These are phyloP conservation scores for Drosophila sproati DNA, from an alignment of 1,140 invertebrate genomes.

Conservation along the genomic window DNA sequence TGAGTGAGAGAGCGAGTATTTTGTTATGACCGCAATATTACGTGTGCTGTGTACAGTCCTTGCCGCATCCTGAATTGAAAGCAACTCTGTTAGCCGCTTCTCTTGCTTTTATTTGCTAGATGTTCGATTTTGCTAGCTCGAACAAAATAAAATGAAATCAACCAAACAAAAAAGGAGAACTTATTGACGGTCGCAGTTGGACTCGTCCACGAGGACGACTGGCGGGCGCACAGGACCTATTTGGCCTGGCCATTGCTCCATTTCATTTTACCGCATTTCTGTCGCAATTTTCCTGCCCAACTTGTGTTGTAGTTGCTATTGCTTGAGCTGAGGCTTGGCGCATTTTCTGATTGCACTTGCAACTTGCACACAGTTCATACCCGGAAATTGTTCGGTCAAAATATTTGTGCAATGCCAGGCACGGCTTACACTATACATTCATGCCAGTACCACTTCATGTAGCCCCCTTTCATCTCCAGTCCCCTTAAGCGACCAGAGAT, in stretches of 20 bases:
- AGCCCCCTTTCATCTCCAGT: background rate
- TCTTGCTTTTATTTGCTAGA: conserved; percentile 44
- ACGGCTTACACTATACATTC: conserved; percentile 19
- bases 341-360: conserved; percentile 69
- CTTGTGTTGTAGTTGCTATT: conserved; percentile 34
- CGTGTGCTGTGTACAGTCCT: conserved; percentile 39
- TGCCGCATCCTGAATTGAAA: conserved; percentile 32
- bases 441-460: background rate
- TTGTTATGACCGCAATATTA: conserved; percentile 50
- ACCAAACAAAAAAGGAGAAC: conserved; percentile 22
- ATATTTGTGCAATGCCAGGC: conserved; percentile 61
- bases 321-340: conserved; percentile 17
- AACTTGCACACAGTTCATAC: conserved; percentile 51
- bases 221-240: background rate
- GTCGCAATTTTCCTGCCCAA: conserved; percentile 56
- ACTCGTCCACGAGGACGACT: background rate
- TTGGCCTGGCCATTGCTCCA: conserved; percentile 38
- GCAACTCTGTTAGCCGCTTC: conserved; percentile 35
- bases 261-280: conserved; percentile 71
- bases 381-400: conserved; percentile 66
- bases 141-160: background rate
- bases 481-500: conserved; percentile 49
- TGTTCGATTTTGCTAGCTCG: conserved; percentile 54
- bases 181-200: conserved; percentile 53
- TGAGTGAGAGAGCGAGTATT: background rate